Evolutionary conservation across 2,113 vertebrate genomes (phyloP).

Genomic region (Pseudopipra pipra): DNA sequence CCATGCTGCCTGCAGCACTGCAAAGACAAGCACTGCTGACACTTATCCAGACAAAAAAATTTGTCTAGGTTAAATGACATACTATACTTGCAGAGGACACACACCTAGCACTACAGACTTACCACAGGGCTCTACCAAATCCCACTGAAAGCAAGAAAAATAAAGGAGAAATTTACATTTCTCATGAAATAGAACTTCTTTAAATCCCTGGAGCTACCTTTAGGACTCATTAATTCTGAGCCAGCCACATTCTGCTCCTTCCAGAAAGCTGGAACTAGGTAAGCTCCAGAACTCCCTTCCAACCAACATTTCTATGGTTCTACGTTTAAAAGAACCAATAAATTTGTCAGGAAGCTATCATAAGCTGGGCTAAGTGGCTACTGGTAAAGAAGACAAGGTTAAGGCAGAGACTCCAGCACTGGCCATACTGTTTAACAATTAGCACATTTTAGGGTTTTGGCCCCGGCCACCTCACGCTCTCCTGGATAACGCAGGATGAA

Average conservation of each 20-base stretch:
- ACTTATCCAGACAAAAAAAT: neutral
- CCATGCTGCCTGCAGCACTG: neutral
- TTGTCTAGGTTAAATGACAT: neutral
- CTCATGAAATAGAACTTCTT: neutral
- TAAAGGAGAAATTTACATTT: neutral
- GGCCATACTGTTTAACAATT: constrained; percentile 6
- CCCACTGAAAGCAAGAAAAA: neutral
- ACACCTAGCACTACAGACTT: rapidly evolving
- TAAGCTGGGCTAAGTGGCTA: neutral
- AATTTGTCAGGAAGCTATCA: neutral
- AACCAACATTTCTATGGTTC: neutral
- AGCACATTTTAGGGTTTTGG: constrained; percentile 22
- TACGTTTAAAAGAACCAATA: neutral
- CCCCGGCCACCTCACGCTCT: neutral
- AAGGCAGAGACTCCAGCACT: neutral
- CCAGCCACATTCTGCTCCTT: neutral
- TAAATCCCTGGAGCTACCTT: neutral
- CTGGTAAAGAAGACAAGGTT: neutral
- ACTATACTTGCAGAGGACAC: neutral
- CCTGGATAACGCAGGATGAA: neutral
- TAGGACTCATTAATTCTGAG: neutral
- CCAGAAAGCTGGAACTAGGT: neutral
- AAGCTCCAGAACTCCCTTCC: neutral
- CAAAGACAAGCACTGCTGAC: neutral
- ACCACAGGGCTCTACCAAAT: neutral